Evolutionary conservation across 2,888 invertebrate species (phyloP), one percentile per base, ranked within the genome.

Genomic region (Zonitis immaculata): DNA sequence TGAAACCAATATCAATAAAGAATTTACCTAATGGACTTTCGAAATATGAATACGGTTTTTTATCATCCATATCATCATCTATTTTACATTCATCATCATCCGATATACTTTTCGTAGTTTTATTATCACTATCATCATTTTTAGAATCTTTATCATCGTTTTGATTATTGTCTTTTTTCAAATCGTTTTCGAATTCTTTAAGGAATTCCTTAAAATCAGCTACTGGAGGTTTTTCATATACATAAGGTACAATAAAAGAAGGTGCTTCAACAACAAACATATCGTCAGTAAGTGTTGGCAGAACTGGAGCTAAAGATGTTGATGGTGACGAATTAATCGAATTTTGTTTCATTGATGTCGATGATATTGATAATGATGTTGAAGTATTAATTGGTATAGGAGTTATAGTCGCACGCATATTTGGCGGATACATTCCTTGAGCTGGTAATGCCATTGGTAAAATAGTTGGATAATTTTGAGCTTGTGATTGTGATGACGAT

Each of bases 231-330:
- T 93, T 93, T 73, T 94, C 93, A 75, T 93, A 93, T 18, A 94
- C 91, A 73, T 94, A 94, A 44, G 94, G 94, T 63, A 94, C 93
- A 70, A 94, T 92, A 71, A 94, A 93, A 18, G 92, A 93, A 6
- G 94, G 93, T 25, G 93, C 93, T 75, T 94, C 93, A 8, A 94
- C 88, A 9, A 94, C 92, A 73, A 88, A 93, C 88, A 93, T 93
- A 66, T 94, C 92, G 72, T 94, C 93, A 16, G 92, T 92, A 20
- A 94, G 75, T 6, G 90, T 89, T 0, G 91, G 91, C 63, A 94
- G 74, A 58, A 91, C 84, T 28, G 83, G 82, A 32, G 85, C 53
- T 32, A 60, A 20, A 12, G 48, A 16, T n/a, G 48, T 25, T 20
- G 39, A 16, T 30, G 42, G 8, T 18, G 48, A 6, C 3, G 60